Evolutionary conservation across 2,888 invertebrate species (phyloP).

Genomic region (Odontocerum albicorne): DNA sequence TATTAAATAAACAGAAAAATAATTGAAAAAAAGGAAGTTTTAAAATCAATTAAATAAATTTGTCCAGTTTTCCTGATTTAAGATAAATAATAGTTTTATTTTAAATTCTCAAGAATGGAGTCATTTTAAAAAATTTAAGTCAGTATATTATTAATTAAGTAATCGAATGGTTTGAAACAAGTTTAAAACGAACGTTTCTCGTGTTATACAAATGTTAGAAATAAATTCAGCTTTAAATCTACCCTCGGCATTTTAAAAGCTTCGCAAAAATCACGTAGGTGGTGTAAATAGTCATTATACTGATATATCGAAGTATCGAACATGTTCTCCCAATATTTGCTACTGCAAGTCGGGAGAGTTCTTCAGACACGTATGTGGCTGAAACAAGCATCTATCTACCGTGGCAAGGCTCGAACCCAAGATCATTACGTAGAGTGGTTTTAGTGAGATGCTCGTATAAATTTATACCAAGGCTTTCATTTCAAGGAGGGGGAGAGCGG

Average conservation of each 20-base stretch:
- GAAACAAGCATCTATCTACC: not conserved
- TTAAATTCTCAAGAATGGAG: no score
- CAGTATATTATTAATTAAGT: no score
- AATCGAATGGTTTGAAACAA: no score
- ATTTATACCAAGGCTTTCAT: conserved; percentile 17
- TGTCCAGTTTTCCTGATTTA: no score
- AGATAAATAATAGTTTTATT: no score
- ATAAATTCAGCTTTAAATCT: not conserved
- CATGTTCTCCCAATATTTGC: conserved; percentile 24
- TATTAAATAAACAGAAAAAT: no score
- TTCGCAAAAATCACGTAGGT: conserved; percentile 16
- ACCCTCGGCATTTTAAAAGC: conserved; percentile 7
- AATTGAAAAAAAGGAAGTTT: no score
- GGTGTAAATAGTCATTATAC: conserved; percentile 30
- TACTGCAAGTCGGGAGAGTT: not conserved
- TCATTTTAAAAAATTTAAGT: no score
- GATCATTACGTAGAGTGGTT: conserved; percentile 31
- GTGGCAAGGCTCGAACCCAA: conserved; percentile 14
- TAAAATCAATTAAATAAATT: no score
- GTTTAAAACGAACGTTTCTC: no score
- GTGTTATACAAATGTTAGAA: no score
- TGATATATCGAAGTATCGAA: conserved; percentile 17
- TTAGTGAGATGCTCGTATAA: conserved; percentile 27
- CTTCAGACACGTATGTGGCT: conserved; percentile 11
- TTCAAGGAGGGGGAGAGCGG: no score